Base-by-base conservation (phyloP, 2,113 vertebrate genomes). In the Lophura nycthemera region DNA sequence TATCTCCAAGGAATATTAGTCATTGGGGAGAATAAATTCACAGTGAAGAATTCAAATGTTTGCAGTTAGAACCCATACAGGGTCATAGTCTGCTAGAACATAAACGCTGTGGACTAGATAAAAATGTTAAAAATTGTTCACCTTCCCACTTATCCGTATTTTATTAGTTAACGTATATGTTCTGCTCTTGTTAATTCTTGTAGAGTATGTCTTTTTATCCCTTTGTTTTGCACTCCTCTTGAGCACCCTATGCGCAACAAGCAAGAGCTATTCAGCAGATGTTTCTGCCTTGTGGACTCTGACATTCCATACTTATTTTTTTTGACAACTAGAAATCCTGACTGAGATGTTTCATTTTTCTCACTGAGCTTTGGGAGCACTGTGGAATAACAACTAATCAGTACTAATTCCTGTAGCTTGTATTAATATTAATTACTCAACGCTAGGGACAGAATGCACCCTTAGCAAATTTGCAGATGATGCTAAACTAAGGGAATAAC, bases 381-480 rank as follows among this genome's bases (percentile, higher is more conserved):
- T 71, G 76, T 47, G 91, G 77, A 94, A 93, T 83, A 93, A 92
- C 92, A 81, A 88, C 80, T 91, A 94, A 91, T 96, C 91, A 92
- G 91, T 86, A 92, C 90, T 94, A 88, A 92, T 92, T 97, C 85
- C 79, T 93, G 56, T 57, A 89, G 63, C 72, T 90, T 93, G 21
- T 93, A 94, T 93, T 94, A 95, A 71, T 74, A 93, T 94, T 90
- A 95, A 90, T 96, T 96, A 83, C 93, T 78, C 61, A 60, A 76
- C 92, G 89, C 78, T 79, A 67, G 84, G 86, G 81, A 92, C 69
- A 88, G 80, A 93, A 94, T 10, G 5, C 92, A 92, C 76, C 57
- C 83, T 71, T 78, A 94, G 47, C 42, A 92, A 72, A 92, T 67
- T 84, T 15, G 17, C 83, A 92, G 90, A 88, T 90, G 80, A 83